phyloP scores from a whole-genome alignment of 2,888 invertebrate genomes.

The Metalampra italica region DNA sequence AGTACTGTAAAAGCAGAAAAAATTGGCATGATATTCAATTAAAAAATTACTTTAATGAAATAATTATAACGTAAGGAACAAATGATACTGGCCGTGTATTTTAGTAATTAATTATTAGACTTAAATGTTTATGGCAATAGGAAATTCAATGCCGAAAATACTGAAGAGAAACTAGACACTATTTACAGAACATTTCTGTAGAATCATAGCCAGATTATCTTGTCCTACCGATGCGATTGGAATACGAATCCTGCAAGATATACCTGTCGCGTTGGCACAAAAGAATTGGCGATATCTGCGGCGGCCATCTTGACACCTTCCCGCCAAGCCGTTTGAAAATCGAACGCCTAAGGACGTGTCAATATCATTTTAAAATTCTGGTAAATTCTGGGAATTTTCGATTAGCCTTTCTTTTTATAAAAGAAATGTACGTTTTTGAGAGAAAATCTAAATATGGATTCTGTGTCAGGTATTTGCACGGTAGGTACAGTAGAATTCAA shows the following conservation, averaged over 20 bases:
- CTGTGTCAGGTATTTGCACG: too few species aligned
- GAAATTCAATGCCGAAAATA: too few species aligned
- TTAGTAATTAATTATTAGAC: too few species aligned
- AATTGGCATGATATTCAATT: too few species aligned
- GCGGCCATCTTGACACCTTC: constrained; percentile 58
- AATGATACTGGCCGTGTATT: too few species aligned
- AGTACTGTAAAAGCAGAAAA: too few species aligned
- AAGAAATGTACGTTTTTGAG: neutral
- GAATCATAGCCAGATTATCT: constrained; percentile 61
- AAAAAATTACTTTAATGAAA: too few species aligned
- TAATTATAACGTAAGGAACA: too few species aligned
- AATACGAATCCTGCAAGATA: constrained; percentile 57
- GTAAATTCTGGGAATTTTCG: neutral
- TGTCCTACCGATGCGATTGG: constrained; percentile 58
- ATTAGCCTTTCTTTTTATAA: neutral
- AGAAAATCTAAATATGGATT: neutral
- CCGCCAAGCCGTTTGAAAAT: constrained; percentile 66
- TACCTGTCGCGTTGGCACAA: constrained; percentile 58
- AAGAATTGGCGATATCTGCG: constrained; percentile 72
- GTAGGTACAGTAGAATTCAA: too few species aligned
- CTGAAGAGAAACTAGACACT: constrained; percentile 14
- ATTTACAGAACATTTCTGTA: constrained; percentile 37
- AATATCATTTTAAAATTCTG: constrained; percentile 23
- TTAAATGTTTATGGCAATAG: too few species aligned
- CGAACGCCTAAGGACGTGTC: constrained; percentile 57